Evolutionary conservation across 2,888 invertebrate genomes (phyloP).

Genomic region (Hydraecia micacea): DNA sequence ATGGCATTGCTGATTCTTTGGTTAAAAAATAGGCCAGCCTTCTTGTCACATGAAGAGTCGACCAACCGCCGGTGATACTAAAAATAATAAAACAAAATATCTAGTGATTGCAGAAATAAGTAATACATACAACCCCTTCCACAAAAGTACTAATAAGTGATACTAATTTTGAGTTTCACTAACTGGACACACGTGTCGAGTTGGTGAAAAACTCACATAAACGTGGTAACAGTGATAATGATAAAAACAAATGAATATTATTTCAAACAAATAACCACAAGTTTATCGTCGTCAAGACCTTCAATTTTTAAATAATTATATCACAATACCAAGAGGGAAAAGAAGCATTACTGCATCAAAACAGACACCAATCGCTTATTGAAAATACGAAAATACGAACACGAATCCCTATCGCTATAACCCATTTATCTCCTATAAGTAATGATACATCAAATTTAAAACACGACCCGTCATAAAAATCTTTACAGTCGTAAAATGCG

Average conservation of each 20-base stretch:
- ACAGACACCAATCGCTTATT: conserved; percentile 9
- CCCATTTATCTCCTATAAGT: conserved; percentile 13
- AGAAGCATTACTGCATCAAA: neutral
- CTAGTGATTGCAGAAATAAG: no score
- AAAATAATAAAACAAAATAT: no score
- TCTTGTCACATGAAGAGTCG: no score
- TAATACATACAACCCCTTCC: no score
- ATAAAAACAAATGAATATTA: neutral
- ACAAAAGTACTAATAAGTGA: no score
- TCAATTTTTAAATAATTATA: neutral
- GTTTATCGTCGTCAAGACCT: neutral
- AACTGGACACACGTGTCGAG: no score
- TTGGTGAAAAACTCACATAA: no score
- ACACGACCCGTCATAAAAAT: conserved; percentile 55
- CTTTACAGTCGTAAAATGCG: conserved; percentile 35
- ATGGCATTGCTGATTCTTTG: no score
- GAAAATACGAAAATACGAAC: conserved; percentile 36
- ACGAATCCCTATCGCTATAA: neutral
- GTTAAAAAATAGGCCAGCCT: no score
- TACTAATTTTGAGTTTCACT: no score
- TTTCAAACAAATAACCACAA: neutral
- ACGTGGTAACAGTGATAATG: no score
- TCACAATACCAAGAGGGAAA: neutral
- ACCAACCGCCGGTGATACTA: no score
- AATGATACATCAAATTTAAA: conserved; percentile 40